A percentile compares a stretch with the other conserved stretches of the same genome.
These are phyloP conservation scores for Hirtodrosophila cameraria DNA, from an alignment of 2,888 invertebrate genomes.

Conservation along the genomic window DNA sequence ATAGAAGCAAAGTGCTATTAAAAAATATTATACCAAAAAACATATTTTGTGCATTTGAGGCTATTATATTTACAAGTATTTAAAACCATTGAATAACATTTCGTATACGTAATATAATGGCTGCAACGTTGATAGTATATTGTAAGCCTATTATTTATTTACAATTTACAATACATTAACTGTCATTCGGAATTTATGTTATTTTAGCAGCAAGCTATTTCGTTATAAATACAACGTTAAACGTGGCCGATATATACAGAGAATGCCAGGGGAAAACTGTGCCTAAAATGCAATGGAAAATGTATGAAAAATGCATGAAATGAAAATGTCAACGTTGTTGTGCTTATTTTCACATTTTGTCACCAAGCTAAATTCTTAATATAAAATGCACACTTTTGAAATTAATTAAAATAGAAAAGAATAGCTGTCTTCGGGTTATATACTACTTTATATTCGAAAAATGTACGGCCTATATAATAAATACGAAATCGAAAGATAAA, in stretches of 20 bases:
- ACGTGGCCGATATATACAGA: background rate
- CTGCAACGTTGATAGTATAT: slow-evolving; percentile 7
- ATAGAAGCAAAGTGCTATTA: slow-evolving; percentile 39
- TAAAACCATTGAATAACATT: slow-evolving; percentile 9
- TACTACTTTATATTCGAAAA: no score
- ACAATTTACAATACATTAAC: slow-evolving; percentile 48
- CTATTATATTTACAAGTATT: slow-evolving; percentile 47
- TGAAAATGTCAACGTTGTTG: background rate
- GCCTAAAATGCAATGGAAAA: background rate
- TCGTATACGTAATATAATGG: slow-evolving; percentile 33
- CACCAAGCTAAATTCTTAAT: no score
- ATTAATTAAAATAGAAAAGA: no score
- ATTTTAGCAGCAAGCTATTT: slow-evolving; percentile 33
- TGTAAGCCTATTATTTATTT: slow-evolving; percentile 44
- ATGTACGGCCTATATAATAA: no score
- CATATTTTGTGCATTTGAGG: slow-evolving; percentile 62
- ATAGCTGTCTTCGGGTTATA: no score
- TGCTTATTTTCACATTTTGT: no score
- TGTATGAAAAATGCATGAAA: background rate
- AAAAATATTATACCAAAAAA: slow-evolving; percentile 40
- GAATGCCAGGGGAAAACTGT: background rate
- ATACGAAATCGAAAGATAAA: no score
- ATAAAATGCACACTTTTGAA: no score
- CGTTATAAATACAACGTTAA: slow-evolving; percentile 17
- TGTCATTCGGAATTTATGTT: slow-evolving; percentile 63